A percentile compares a stretch with the other conserved stretches of the same genome.
Evolutionary conservation across 2,797 vertebrate genomes (phyloP).

Genomic region (Holocentrus rufus): DNA sequence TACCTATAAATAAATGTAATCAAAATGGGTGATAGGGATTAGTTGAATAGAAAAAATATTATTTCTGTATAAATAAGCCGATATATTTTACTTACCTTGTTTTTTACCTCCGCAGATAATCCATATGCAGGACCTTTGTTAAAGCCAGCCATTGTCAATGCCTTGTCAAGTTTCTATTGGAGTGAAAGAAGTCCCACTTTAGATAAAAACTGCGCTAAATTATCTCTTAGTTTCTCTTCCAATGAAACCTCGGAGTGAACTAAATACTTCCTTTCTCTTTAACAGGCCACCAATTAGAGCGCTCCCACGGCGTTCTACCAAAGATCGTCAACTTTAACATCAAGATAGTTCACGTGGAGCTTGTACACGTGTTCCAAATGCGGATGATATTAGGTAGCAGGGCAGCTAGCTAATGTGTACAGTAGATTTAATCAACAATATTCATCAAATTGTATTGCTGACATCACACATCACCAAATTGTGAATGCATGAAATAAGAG

Average conservation of each 20-base stretch:
- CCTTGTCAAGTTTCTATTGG: neutral
- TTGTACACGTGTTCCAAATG: too few species aligned
- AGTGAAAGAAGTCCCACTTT: neutral
- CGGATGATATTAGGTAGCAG: too few species aligned
- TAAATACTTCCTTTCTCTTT: conserved; percentile 75
- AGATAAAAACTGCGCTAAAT: conserved; percentile 42
- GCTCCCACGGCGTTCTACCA: conserved; percentile 55
- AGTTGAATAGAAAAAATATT: neutral
- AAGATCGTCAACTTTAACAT: conserved; percentile 31
- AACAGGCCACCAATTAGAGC: conserved; percentile 73
- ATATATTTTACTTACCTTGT: conserved; percentile 72
- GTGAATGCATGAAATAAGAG: too few species aligned
- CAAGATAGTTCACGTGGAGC: conserved; percentile 60
- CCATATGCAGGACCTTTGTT: conserved; percentile 81
- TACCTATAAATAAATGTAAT: neutral
- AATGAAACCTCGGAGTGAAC: conserved; percentile 66
- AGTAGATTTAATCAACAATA: too few species aligned
- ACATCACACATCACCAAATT: too few species aligned
- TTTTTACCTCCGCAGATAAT: conserved; percentile 82
- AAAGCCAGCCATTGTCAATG: conserved; percentile 76
- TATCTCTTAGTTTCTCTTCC: conserved; percentile 63
- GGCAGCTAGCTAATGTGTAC: too few species aligned
- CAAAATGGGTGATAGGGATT: neutral
- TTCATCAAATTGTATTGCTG: too few species aligned
- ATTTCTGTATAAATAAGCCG: neutral